Evolutionary conservation across 2,113 vertebrate genomes (phyloP).

Genomic region (Herpetotheres cachinnans): DNA sequence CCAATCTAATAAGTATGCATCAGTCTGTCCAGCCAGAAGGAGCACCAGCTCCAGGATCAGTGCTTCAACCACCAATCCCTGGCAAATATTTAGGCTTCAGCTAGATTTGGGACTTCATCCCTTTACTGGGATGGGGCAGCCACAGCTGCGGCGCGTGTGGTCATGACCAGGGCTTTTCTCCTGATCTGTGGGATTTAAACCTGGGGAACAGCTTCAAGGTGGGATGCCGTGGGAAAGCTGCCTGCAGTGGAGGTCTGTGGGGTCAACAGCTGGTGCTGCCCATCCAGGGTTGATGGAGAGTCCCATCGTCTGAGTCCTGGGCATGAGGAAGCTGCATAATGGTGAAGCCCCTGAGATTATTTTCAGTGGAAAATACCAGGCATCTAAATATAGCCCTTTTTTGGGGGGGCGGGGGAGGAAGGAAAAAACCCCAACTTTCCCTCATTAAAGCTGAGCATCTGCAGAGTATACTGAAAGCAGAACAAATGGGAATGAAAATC

Average conservation of each 20-base stretch:
- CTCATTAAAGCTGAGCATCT: not conserved
- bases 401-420: too few species aligned
- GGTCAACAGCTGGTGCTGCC: not conserved
- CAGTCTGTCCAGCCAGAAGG: not conserved
- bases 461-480: not conserved
- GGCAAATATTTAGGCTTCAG: not conserved
- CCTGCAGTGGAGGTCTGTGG: fast-evolving
- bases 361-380: not conserved
- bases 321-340: not conserved
- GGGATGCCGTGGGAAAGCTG: not conserved
- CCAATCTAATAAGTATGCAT: fast-evolving
- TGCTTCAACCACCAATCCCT: not conserved
- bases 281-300: not conserved
- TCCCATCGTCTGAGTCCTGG: not conserved
- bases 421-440: not conserved
- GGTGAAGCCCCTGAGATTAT: not conserved
- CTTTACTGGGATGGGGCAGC: not conserved
- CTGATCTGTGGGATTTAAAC: not conserved
- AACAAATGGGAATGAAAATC: not conserved
- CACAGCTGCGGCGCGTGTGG: not conserved
- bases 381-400: not conserved
- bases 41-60: fast-evolving
- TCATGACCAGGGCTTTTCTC: not conserved
- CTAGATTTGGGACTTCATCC: not conserved
- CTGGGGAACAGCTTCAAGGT: not conserved